Evolutionary conservation across 2,113 vertebrate species (phyloP), one percentile per base, ranked within the genome.

Genomic region (Suricata suricatta): DNA sequence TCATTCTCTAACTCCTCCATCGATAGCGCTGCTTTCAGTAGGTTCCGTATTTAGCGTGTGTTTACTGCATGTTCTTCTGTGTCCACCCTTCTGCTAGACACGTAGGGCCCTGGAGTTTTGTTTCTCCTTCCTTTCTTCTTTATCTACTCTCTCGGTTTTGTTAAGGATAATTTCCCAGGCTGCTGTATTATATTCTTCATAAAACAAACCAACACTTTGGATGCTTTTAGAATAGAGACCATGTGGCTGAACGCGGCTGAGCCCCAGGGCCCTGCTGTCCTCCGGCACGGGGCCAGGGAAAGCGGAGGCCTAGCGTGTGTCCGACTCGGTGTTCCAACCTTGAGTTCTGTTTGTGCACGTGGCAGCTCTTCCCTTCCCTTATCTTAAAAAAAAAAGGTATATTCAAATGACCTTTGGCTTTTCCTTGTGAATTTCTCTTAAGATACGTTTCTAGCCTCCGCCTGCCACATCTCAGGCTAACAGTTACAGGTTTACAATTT

Each of bases 141-240:
- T 66, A 33, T 19, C 25, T 5, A 74, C 3, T 52, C 15, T 96
- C 9, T 4, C 81, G 31, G 41, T 76, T 27, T n/a, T 52, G 5
- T 71, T 92, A 83, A 88, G 79, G 33, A n/a, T 92, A 74, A 12
- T 88, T 93, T 96, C 93, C 31, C 88, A 88, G 71, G 85, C 21
- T 82, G 8, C 33, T 79, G 4, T 83, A 41, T 68, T 76, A 41
- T 7, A n/a, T 74, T 79, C 15, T 94, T 92, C 3, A 79, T 9
- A 41, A 87, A 90, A 74, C 2, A 35, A 64, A 68, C 47, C 79
- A 21, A 63, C 31, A 21, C 54, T 91, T 84, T 69, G 52, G 63
- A 31, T 84, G 9, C 57, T 93, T 31, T 95, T 83, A 57, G 81
- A 77, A 33, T 68, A 82, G 52, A 72, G 68, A 60, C 52, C 86